phyloP scores from a whole-genome alignment of 1,140 invertebrate species.

The Oreohelix idahoensis region DNA sequence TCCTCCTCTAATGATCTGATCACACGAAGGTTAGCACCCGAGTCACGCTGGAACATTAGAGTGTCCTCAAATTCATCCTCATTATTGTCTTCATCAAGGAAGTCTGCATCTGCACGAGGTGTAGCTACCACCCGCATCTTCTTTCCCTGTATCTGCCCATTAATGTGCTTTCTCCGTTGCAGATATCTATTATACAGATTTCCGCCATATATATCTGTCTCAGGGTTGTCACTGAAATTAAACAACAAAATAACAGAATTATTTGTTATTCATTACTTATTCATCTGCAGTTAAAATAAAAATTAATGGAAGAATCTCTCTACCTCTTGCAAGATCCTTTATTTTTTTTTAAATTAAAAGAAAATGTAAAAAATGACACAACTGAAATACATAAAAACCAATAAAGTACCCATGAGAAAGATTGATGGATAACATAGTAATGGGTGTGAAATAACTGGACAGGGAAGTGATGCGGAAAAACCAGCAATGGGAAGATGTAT shows the following conservation, averaged over 20 bases:
- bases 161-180: conserved; percentile 13
- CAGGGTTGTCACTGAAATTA: conserved; percentile 79
- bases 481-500: too few relatives aligned
- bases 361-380: too few relatives aligned
- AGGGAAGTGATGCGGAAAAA: too few relatives aligned
- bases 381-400: too few relatives aligned
- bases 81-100: conserved; percentile 39
- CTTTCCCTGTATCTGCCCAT: conserved; percentile 19
- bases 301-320: too few relatives aligned
- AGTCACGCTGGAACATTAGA: conserved; percentile 19
- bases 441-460: too few relatives aligned
- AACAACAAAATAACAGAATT: neutral
- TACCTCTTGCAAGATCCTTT: too few relatives aligned
- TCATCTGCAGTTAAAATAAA: too few relatives aligned
- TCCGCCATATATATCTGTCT: conserved; percentile 82
- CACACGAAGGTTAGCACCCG: conserved; percentile 18
- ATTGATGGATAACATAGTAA: too few relatives aligned
- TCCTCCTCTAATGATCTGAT: conserved; percentile 41
- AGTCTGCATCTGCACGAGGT: conserved; percentile 26
- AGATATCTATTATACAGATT: conserved; percentile 83
- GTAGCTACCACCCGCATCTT: conserved; percentile 15
- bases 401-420: too few relatives aligned
- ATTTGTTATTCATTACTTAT: too few relatives aligned
- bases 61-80: conserved; percentile 10
- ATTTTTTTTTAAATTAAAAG: too few relatives aligned